Evolutionary conservation across 2,113 vertebrate genomes (phyloP), one percentile per base, ranked within the genome.

Genomic region (Tenrec ecaudatus): DNA sequence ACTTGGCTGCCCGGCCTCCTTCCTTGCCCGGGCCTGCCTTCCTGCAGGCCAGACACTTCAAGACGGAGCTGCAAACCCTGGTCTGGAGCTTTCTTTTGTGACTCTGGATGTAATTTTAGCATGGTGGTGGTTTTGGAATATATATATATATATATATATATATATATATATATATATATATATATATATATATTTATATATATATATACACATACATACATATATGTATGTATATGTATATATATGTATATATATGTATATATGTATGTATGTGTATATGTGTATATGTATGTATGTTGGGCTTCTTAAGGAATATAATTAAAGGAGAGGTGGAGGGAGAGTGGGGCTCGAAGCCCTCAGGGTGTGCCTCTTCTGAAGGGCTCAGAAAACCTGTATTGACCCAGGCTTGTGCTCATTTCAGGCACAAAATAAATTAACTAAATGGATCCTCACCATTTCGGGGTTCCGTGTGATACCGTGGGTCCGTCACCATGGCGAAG

Each of bases 241-340:
- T n/a, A n/a, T n/a, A n/a, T n/a, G n/a, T n/a, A n/a, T n/a, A n/a
- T n/a, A n/a, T n/a, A n/a, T n/a, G n/a, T n/a, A n/a, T n/a, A n/a
- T n/a, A n/a, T n/a, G n/a, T n/a, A n/a, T n/a, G n/a, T n/a, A n/a
- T n/a, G n/a, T n/a, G n/a, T 85, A 60, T 43, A 86, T 64, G 7
- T 43, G 85, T 64, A 96, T 85, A 60, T 43, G 85, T 64, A 40
- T 43, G 85, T 64, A 10, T 8, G 6, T 88, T 71, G 92, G 53
- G 73, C 77, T 95, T 93, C 75, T 11, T 89, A 90, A 96, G 60
- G 89, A 89, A 94, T 94, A 94, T 91, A 4, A 95, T 93, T 96
- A 82, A 96, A 10, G 47, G 47, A 53, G 47, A 53, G 47, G 47
- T 10, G 47, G 47, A 10, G 27, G 23, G 1, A 82, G 88, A 92